Percentiles rank a stretch among this genome's conserved stretches.
Conservation (phyloP, 2,888 invertebrate species). For the Pterostichus niger region DNA sequence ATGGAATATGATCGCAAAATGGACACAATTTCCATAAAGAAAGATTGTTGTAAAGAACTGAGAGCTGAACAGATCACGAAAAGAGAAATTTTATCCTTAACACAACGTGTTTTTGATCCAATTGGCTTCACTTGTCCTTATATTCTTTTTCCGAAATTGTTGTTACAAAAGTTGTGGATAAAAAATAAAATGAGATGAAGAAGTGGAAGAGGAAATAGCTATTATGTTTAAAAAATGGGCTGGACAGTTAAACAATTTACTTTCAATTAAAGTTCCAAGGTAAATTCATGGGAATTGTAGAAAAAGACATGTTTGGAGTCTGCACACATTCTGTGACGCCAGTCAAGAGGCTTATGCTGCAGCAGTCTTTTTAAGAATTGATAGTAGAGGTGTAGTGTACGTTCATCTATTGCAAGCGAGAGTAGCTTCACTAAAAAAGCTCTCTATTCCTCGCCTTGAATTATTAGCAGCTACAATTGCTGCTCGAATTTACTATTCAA, state of each 20-base stretch:
- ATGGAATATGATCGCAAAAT: too few relatives aligned
- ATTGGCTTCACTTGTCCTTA: slow-evolving; percentile 68
- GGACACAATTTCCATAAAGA: too few relatives aligned
- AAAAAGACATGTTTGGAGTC: not conserved
- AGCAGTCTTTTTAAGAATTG: slow-evolving; percentile 26
- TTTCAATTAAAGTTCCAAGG: not conserved
- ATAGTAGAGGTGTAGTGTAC: slow-evolving; percentile 66
- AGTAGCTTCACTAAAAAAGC: slow-evolving; percentile 70
- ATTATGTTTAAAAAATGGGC: slow-evolving; percentile 67
- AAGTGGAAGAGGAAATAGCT: slow-evolving; percentile 61
- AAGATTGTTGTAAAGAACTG: too few relatives aligned
- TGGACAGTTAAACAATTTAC: slow-evolving; percentile 6
- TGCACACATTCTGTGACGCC: too few relatives aligned
- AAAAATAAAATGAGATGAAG: slow-evolving; percentile 61
- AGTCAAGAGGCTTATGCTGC: slow-evolving; percentile 31
- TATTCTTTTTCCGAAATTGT: slow-evolving; percentile 68
- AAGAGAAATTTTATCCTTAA: slow-evolving; percentile 57
- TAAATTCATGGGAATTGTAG: not conserved
- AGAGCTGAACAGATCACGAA: slow-evolving; percentile 62
- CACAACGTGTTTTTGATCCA: slow-evolving; percentile 68
- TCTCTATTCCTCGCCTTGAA: slow-evolving; percentile 72
- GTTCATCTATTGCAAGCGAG: slow-evolving; percentile 70
- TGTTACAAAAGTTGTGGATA: slow-evolving; percentile 68
- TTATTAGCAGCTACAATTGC: slow-evolving; percentile 71
- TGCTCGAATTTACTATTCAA: slow-evolving; percentile 68